These are phyloP conservation scores for Cotesia glomerata DNA, from an alignment of 1,140 invertebrate species.

Conservation along the genomic window DNA sequence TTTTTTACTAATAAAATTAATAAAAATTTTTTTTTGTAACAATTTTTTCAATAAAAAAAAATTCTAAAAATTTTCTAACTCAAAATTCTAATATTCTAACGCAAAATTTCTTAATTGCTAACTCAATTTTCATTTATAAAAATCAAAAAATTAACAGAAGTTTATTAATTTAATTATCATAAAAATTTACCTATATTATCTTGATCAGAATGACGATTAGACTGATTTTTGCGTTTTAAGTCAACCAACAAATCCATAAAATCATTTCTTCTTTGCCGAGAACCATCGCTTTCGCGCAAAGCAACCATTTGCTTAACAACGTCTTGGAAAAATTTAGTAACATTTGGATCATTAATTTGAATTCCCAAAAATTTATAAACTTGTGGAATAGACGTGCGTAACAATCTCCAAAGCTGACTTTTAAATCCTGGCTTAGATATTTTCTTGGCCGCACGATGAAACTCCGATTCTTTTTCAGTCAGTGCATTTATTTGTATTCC, in stretches of 20 bases:
- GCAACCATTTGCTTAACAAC: constrained; percentile 65
- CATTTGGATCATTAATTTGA: constrained; percentile 60
- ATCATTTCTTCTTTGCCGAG: constrained; percentile 63
- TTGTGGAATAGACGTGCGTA: constrained; percentile 48
- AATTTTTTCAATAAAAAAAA: too few relatives aligned
- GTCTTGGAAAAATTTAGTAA: constrained; percentile 64
- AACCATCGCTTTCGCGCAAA: constrained; percentile 57
- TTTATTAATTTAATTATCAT: too few relatives aligned
- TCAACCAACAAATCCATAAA: constrained; percentile 69
- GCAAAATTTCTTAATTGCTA: too few relatives aligned
- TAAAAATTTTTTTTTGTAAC: too few relatives aligned
- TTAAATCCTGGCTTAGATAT: constrained; percentile 65
- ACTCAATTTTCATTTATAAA: too few relatives aligned
- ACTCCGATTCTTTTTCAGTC: constrained; percentile 59
- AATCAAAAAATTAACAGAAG: too few relatives aligned
- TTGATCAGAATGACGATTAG: constrained; percentile 51
- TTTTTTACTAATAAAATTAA: too few relatives aligned
- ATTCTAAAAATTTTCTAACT: too few relatives aligned
- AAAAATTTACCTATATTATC: neutral
- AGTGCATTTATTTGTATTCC: constrained; percentile 67
- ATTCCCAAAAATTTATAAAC: constrained; percentile 54
- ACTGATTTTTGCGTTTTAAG: constrained; percentile 63
- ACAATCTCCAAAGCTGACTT: constrained; percentile 52
- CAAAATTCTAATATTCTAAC: too few relatives aligned
- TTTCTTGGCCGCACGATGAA: constrained; percentile 51